Evolutionary conservation across 2,797 vertebrate species (phyloP).

Genomic region (Philypnodon macrostomus): DNA sequence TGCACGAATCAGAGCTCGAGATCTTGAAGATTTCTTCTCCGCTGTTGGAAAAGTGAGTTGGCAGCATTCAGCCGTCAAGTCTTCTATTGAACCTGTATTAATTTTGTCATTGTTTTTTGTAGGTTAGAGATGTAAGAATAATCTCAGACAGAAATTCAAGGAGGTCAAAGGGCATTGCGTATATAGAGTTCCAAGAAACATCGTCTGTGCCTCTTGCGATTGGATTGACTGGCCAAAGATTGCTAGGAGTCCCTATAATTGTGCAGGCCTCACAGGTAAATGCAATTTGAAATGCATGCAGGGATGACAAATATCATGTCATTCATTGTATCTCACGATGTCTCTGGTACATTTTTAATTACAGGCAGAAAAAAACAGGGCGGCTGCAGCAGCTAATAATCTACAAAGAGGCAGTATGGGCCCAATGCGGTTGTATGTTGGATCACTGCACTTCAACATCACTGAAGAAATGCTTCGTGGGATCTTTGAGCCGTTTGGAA

Average conservation of each 20-base stretch:
- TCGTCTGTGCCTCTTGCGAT: conserved; percentile 96
- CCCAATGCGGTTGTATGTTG: conserved; percentile 96
- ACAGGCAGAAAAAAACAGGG: conserved; percentile 97
- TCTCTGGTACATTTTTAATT: neutral
- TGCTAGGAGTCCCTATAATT: conserved; percentile 96
- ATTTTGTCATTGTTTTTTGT: neutral
- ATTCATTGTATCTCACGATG: too few species aligned
- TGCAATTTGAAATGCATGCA: neutral
- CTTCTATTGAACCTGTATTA: neutral
- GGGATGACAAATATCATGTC: too few species aligned
- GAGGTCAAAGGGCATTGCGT: conserved; percentile 98
- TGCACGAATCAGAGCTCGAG: conserved; percentile 94
- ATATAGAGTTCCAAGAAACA: conserved; percentile 95
- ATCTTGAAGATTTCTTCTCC: conserved; percentile 98
- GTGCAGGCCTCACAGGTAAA: conserved; percentile 96
- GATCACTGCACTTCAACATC: conserved; percentile 97
- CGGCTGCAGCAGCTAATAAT: conserved; percentile 93
- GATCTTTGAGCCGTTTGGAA: conserved; percentile 97
- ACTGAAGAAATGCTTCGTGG: conserved; percentile 98
- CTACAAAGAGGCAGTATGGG: conserved; percentile 95
- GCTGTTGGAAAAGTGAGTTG: conserved; percentile 91
- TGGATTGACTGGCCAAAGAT: conserved; percentile 93
- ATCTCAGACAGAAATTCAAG: conserved; percentile 98
- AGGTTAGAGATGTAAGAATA: conserved; percentile 98
- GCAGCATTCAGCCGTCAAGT: neutral